Evolutionary conservation across 2,888 invertebrate genomes (phyloP).

Genomic region (Thecophora atra): DNA sequence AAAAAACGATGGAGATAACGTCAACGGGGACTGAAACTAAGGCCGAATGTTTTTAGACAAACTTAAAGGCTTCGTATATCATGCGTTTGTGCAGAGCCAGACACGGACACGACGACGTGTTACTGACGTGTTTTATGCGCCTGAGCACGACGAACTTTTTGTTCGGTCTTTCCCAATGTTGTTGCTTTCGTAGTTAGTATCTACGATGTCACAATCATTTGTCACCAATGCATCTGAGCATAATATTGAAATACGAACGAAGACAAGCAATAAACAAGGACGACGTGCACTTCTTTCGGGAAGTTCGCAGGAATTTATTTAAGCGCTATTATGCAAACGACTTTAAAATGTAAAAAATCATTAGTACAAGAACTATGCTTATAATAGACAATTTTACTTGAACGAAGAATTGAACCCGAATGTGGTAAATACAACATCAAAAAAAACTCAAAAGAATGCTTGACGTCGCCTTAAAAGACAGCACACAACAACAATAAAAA

Average conservation of each 20-base stretch:
- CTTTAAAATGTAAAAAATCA: no score
- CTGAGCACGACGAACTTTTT: not conserved
- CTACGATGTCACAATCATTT: slow-evolving; percentile 13
- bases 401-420: no score
- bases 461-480: not conserved
- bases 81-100: not conserved
- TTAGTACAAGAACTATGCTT: no score
- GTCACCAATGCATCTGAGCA: not conserved
- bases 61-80: not conserved
- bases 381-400: no score
- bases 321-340: no score
- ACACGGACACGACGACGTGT: not conserved
- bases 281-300: no score
- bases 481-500: not conserved
- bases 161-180: not conserved
- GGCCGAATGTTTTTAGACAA: not conserved
- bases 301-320: no score
- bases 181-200: not conserved
- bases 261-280: no score
- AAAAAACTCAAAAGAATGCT: not conserved
- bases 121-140: not conserved
- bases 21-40: not conserved
- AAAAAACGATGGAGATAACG: not conserved
- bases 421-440: slow-evolving; percentile 12
- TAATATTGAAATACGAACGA: not conserved